Evolutionary conservation across 1,140 invertebrate genomes (phyloP).

Genomic region (Amphibalanus amphitrite): DNA sequence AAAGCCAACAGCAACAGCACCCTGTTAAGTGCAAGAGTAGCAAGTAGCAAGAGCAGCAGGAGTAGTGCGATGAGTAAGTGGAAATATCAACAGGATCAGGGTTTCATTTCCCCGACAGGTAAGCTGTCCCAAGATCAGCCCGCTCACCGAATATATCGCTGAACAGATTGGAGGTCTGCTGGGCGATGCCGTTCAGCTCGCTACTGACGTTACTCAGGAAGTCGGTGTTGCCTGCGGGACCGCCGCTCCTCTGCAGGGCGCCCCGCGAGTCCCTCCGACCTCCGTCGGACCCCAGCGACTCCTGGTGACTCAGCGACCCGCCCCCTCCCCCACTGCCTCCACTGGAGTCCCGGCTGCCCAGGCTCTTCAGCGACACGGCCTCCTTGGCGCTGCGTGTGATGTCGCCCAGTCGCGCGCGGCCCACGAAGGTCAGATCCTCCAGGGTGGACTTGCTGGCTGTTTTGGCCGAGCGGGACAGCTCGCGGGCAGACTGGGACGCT

Average conservation of each 20-base stretch:
- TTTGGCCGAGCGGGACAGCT: neutral
- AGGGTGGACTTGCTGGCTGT: constrained; percentile 64
- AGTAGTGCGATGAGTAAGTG: too few relatives aligned
- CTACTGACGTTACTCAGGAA: constrained; percentile 77
- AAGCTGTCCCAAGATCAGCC: too few relatives aligned
- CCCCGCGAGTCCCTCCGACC: neutral
- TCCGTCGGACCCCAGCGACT: neutral
- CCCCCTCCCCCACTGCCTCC: neutral
- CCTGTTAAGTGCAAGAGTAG: too few relatives aligned
- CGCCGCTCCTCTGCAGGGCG: neutral
- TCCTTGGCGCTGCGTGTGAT: constrained; percentile 80
- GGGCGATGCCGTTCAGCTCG: constrained; percentile 73
- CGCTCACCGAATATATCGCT: constrained; percentile 68
- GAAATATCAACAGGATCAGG: too few relatives aligned
- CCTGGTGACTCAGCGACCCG: constrained; percentile 13
- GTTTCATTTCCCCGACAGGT: too few relatives aligned
- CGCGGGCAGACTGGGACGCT: neutral
- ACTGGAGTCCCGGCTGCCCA: constrained; percentile 14
- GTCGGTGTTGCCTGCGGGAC: constrained; percentile 22
- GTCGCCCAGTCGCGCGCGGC: constrained; percentile 67
- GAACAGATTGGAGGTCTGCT: constrained; percentile 77
- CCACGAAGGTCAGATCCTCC: constrained; percentile 69
- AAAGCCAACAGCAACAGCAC: too few relatives aligned
- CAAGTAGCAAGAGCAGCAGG: too few relatives aligned
- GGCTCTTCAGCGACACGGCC: constrained; percentile 37